Conservation (phyloP, 92 coral and sea anemone genomes). For the Phenganax subtilis region DNA sequence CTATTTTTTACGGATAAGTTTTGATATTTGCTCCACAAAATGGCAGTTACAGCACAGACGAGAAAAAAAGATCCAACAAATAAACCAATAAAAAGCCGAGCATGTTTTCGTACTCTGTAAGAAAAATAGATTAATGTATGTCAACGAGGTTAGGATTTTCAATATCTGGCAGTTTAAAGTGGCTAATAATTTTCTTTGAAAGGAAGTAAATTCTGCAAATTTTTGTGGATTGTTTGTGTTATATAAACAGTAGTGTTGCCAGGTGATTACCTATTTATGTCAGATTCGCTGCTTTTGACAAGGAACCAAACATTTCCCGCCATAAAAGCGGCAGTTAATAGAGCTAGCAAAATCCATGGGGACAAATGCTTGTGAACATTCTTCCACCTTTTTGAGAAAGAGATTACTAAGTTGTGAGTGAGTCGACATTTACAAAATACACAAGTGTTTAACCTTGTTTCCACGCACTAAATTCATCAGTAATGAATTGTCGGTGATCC, state of each 20-base stretch:
- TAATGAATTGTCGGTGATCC: too few species aligned
- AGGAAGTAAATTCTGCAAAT: neutral
- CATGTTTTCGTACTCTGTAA: neutral
- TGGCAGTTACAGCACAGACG: neutral
- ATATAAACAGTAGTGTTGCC: neutral
- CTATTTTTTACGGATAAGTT: neutral
- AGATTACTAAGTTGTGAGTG: neutral
- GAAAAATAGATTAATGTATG: neutral
- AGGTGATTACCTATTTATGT: neutral
- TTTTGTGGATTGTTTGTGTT: neutral
- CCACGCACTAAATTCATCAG: too few species aligned
- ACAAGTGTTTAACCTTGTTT: too few species aligned
- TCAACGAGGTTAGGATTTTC: neutral
- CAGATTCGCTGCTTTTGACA: neutral
- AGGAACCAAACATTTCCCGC: constrained; percentile 2
- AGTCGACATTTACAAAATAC: too few species aligned
- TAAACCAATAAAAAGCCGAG: constrained; percentile 20
- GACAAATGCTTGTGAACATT: neutral
- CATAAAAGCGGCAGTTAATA: constrained; percentile 22
- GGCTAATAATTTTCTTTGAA: too few species aligned
- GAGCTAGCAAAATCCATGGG: constrained; percentile 14
- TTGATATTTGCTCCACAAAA: constrained; percentile 12
- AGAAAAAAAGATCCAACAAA: constrained; percentile 10
- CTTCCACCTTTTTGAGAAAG: constrained; percentile 1
- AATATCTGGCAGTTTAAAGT: neutral